Percentiles rank a stretch among this genome's conserved stretches.
Evolutionary conservation across 1,140 invertebrate species (phyloP).

Genomic region (Aphidius ervi): DNA sequence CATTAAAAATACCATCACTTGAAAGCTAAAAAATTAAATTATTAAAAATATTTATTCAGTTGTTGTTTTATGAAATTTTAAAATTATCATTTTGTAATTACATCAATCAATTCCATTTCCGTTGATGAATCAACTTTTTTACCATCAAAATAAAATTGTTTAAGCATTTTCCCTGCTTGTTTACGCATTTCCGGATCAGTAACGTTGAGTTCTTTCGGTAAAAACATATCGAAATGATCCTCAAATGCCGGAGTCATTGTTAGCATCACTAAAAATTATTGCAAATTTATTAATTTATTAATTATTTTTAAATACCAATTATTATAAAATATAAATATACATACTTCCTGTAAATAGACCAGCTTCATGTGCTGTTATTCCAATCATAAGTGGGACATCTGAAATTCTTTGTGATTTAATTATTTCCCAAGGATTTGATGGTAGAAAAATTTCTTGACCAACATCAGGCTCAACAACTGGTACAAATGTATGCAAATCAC

Average conservation of each 20-base stretch:
- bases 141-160: slow-evolving; percentile 58
- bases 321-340: slow-evolving; percentile 10
- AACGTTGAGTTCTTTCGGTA: slow-evolving; percentile 59
- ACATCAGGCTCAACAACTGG: slow-evolving; percentile 61
- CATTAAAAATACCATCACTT: slow-evolving; percentile 34
- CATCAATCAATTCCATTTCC: slow-evolving; percentile 48
- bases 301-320: background rate
- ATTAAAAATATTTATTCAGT: too few relatives aligned
- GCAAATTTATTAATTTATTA: background rate
- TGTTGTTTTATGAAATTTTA: too few relatives aligned
- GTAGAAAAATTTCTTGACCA: slow-evolving; percentile 60
- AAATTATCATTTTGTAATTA: too few relatives aligned
- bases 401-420: slow-evolving; percentile 51
- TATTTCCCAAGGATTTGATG: slow-evolving; percentile 54
- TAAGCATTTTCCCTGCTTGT: slow-evolving; percentile 52
- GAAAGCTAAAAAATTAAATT: slow-evolving; percentile 32
- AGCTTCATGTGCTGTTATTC: slow-evolving; percentile 60
- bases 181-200: slow-evolving; percentile 42
- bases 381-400: slow-evolving; percentile 62
- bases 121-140: slow-evolving; percentile 50
- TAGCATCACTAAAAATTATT: slow-evolving; percentile 29
- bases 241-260: slow-evolving; percentile 16
- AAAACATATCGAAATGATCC: slow-evolving; percentile 55
- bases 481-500: slow-evolving; percentile 53
- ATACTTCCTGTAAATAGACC: slow-evolving; percentile 34